Conservation (phyloP, 2,113 vertebrate species). For the Tachysurus fulvidraco region DNA sequence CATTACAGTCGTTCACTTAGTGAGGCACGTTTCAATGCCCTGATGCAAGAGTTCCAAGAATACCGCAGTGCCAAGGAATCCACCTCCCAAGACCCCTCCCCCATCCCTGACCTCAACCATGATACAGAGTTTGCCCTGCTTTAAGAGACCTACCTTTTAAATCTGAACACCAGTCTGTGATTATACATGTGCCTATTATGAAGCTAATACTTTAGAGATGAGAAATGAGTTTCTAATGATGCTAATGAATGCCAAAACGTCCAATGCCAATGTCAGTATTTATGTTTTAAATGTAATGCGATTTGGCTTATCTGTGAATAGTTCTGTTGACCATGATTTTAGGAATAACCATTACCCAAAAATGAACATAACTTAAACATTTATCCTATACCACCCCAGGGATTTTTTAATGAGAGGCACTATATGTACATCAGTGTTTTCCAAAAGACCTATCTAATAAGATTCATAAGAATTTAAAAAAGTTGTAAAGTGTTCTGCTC, state of each 20-base stretch:
- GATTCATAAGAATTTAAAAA: background rate
- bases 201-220: slow-evolving; percentile 63
- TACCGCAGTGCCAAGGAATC: slow-evolving; percentile 68
- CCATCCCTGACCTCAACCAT: slow-evolving; percentile 60
- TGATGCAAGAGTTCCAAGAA: slow-evolving; percentile 75
- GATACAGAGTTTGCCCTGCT: slow-evolving; percentile 73
- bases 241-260: slow-evolving; percentile 60
- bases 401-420: background rate
- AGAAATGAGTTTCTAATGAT: slow-evolving; percentile 76
- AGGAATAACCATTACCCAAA: background rate
- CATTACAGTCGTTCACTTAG: slow-evolving; percentile 67
- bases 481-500: background rate
- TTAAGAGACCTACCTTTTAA: slow-evolving; percentile 62
- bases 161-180: background rate
- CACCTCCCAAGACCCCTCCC: slow-evolving; percentile 58
- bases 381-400: background rate
- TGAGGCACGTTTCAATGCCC: slow-evolving; percentile 75
- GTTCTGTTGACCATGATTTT: background rate
- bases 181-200: background rate
- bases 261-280: background rate
- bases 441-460: background rate
- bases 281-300: background rate
- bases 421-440: background rate
- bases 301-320: background rate
- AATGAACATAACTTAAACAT: background rate